These are phyloP conservation scores for Heliconius cydno DNA, from an alignment of 2,888 invertebrate species.

Conservation along the genomic window DNA sequence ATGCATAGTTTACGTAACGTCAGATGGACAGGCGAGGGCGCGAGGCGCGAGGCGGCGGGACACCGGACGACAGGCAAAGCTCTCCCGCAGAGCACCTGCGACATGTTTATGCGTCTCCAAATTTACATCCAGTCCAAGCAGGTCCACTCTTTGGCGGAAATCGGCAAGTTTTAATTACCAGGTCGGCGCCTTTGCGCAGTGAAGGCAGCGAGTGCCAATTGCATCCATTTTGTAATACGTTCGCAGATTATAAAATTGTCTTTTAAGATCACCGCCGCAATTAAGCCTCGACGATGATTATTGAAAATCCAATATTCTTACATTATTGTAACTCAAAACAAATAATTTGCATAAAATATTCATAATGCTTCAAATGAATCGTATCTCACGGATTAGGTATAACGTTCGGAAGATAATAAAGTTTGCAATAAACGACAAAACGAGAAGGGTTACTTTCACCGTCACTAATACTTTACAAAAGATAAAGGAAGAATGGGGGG, in stretches of 20 bases:
- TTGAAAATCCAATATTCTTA: slow-evolving; percentile 39
- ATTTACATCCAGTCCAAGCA: slow-evolving; percentile 66
- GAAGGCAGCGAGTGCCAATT: slow-evolving; percentile 47
- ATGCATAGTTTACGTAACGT: slow-evolving; percentile 19
- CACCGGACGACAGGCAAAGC: slow-evolving; percentile 56
- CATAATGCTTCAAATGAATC: slow-evolving; percentile 19
- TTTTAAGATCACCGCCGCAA: slow-evolving; percentile 62
- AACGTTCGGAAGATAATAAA: slow-evolving; percentile 3
- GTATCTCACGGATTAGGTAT: slow-evolving; percentile 11
- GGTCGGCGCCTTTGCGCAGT: slow-evolving; percentile 64
- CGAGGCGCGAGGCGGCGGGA: slow-evolving; percentile 40
- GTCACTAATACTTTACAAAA: slow-evolving; percentile 41
- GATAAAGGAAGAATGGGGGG: slow-evolving; percentile 38
- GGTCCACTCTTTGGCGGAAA: slow-evolving; percentile 59
- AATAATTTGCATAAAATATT: slow-evolving; percentile 42
- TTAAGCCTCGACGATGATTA: slow-evolving; percentile 56
- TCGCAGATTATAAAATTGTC: slow-evolving; percentile 65
- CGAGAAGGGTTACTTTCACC: slow-evolving; percentile 40
- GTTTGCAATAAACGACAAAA: background rate
- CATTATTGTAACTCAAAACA: slow-evolving; percentile 37
- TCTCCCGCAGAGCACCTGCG: slow-evolving; percentile 65
- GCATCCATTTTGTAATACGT: slow-evolving; percentile 55
- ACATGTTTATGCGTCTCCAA: slow-evolving; percentile 78
- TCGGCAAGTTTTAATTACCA: slow-evolving; percentile 73
- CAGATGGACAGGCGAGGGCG: slow-evolving; percentile 41